phyloP scores from a whole-genome alignment of 2,113 vertebrate species.

The Cephalopterus ornatus region DNA sequence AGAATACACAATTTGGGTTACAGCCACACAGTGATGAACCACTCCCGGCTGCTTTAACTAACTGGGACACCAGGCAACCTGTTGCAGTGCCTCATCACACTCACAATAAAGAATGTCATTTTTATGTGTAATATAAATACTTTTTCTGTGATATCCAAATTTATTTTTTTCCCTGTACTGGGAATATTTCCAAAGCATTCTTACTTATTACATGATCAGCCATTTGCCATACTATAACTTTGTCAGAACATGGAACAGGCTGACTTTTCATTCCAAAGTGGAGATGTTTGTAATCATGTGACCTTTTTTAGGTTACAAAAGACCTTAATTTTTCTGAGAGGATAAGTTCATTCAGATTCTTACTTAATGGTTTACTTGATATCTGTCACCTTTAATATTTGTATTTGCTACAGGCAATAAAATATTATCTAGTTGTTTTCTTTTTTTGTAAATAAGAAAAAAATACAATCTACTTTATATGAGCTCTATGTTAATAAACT shows the following conservation, averaged over 20 bases:
- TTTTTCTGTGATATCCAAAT: neutral
- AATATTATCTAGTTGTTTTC: no score
- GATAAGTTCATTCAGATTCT: neutral
- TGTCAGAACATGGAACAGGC: neutral
- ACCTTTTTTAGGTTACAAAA: neutral
- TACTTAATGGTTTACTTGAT: neutral
- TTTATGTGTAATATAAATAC: neutral
- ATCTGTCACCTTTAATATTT: neutral
- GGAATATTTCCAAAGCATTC: neutral
- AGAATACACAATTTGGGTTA: no score
- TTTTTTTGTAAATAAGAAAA: neutral
- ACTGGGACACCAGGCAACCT: no score
- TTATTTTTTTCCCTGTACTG: neutral
- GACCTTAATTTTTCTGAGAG: neutral
- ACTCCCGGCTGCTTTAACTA: no score
- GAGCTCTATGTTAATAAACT: neutral
- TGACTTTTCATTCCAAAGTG: neutral
- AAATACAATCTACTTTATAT: neutral
- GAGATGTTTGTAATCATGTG: neutral
- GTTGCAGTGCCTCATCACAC: neutral
- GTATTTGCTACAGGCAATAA: neutral
- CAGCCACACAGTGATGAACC: no score
- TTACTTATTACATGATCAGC: neutral
- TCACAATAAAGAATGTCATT: neutral
- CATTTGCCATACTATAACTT: neutral